Base-by-base conservation (phyloP, 2,888 invertebrate species). In the Drosophila bunnanda region DNA sequence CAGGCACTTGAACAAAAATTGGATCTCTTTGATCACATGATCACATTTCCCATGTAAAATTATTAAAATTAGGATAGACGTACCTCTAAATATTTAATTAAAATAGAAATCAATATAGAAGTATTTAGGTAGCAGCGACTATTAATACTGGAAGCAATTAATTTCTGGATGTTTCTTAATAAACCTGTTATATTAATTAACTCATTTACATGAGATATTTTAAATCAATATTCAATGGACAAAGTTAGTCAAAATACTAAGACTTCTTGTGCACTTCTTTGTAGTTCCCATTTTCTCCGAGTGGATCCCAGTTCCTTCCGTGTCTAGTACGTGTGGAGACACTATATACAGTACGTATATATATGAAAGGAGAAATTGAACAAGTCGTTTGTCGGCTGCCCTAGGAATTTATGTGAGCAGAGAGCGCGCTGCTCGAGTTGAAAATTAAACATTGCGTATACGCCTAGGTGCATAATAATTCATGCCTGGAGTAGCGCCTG, bases 401-500 rank as follows among this genome's bases (percentile, higher is more conserved):
- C 60, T 78, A 80, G 80, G 75, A 89, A 89, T 88, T 88, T 90
- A 89, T 89, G 89, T 83, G 70, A 73, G 75, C 65, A 60, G 75
- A 32, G 70, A 61, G 65, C 70, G 65, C 66, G 64, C 55, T 55
- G 68, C 58, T 76, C 68, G 78, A 90, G 82, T 88, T 82, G 80
- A 80, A 90, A 90, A 85, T 88, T 90, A 89, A 90, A 88, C 88
- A 82, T 83, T 89, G 88, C 90, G 89, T 85, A 85, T 85, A 89
- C 82, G 81, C 86, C 89, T 89, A 87, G 88, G 83, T 89, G 83
- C 83, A 89, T 89, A 88, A 87, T 87, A 87, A 87, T 88, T 87
- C 89, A 87, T 85, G 78, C 70, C 73, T 56, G 28, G 62, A 72
- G 74, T 65, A 54, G 65, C 57, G 50, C 61, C 56, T 58, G 39